A percentile compares a stretch with the other conserved stretches of the same genome.
These are phyloP conservation scores for Papilio polytes DNA, from an alignment of 1,140 invertebrate species.

Conservation along the genomic window DNA sequence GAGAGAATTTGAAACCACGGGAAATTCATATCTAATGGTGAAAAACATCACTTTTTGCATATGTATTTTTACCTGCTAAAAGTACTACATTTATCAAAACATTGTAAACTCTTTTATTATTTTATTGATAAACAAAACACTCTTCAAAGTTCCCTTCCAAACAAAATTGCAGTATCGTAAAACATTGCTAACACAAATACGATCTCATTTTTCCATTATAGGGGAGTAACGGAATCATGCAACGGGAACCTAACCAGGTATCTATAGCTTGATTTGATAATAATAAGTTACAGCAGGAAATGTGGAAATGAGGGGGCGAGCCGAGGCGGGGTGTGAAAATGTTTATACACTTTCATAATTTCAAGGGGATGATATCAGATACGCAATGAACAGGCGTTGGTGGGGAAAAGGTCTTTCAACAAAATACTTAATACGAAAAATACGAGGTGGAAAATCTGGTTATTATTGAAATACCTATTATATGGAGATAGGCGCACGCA, in stretches of 20 bases:
- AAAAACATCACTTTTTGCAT: no score
- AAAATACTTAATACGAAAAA: slow-evolving; percentile 78
- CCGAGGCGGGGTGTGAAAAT: slow-evolving; percentile 74
- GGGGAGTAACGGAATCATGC: slow-evolving; percentile 61
- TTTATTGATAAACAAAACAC: slow-evolving; percentile 36
- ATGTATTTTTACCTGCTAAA: no score
- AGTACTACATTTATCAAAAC: no score
- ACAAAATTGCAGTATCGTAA: slow-evolving; percentile 77
- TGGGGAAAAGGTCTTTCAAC: slow-evolving; percentile 69
- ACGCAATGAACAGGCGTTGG: slow-evolving; percentile 60
- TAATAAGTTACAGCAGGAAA: slow-evolving; percentile 77
- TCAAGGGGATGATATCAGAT: slow-evolving; percentile 77
- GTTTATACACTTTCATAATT: slow-evolving; percentile 84
- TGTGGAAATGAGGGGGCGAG: slow-evolving; percentile 67
- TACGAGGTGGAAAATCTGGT: slow-evolving; percentile 69
- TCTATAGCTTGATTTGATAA: slow-evolving; percentile 82
- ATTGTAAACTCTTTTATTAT: background rate
- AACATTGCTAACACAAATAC: slow-evolving; percentile 73
- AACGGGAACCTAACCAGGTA: slow-evolving; percentile 73
- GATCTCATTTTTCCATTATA: slow-evolving; percentile 76
- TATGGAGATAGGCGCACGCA: background rate
- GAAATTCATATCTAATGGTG: no score
- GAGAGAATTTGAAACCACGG: no score
- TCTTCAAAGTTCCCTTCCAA: slow-evolving; percentile 46
- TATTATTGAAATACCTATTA: slow-evolving; percentile 55